phyloP scores from a whole-genome alignment of 1,140 invertebrate genomes.

The Hydropsyche tenuis region DNA sequence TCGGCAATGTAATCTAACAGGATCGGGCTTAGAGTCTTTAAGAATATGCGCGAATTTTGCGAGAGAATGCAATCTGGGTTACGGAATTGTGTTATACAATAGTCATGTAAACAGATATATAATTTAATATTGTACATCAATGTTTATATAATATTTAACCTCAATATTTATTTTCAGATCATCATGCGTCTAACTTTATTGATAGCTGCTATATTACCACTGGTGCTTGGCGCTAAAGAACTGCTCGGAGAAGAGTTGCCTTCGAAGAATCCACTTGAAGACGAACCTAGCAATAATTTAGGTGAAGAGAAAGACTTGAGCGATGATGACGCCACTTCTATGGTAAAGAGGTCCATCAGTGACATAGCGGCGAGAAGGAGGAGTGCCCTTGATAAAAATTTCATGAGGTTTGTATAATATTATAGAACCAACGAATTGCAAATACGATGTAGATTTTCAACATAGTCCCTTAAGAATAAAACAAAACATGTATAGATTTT shows the following conservation, averaged over 20 bases:
- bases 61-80: too few species aligned
- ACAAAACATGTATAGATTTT: not conserved
- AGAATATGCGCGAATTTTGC: too few species aligned
- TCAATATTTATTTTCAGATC: constrained; percentile 36
- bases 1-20: too few species aligned
- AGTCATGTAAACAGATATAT: not conserved
- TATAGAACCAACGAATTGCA: not conserved
- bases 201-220: constrained; percentile 30
- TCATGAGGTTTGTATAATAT: constrained; percentile 44
- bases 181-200: constrained; percentile 41
- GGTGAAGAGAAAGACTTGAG: not conserved
- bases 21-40: too few species aligned
- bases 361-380: constrained; percentile 47
- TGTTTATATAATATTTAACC: not conserved
- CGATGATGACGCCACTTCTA: not conserved
- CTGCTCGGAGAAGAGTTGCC: constrained; percentile 46
- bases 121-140: not conserved
- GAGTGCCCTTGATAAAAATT: constrained; percentile 47
- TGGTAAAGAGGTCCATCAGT: constrained; percentile 46
- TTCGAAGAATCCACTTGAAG: constrained; percentile 38
- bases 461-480: not conserved
- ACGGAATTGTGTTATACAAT: not conserved
- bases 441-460: not conserved
- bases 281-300: constrained; percentile 3
- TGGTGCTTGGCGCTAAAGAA: constrained; percentile 44